Evolutionary conservation across 2,888 invertebrate species (phyloP).

Genomic region (Tetragnatha montana): DNA sequence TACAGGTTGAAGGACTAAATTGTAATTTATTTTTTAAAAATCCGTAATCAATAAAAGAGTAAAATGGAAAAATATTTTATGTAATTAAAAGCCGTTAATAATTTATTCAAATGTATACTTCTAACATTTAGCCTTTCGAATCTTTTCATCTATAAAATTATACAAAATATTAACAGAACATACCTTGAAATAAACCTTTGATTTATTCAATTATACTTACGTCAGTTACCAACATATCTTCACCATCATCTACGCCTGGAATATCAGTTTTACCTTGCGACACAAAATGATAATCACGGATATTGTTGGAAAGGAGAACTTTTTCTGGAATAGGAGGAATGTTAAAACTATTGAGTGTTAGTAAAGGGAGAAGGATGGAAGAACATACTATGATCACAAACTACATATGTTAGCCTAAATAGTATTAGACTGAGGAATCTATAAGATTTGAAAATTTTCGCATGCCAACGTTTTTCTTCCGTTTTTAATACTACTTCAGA

Average conservation of each 20-base stretch:
- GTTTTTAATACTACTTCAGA: too few species aligned
- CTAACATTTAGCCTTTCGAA: too few species aligned
- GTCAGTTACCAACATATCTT: conserved; percentile 91
- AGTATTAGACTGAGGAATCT: neutral
- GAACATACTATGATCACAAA: neutral
- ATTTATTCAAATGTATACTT: too few species aligned
- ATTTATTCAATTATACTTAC: conserved; percentile 82
- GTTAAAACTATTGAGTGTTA: conserved; percentile 51
- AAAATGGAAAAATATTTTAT: too few species aligned
- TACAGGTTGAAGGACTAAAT: too few species aligned
- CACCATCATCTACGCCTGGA: conserved; percentile 95
- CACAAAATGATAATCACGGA: conserved; percentile 94
- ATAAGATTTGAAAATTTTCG: neutral
- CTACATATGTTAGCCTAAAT: neutral
- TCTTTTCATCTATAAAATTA: too few species aligned
- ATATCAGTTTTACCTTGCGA: conserved; percentile 98
- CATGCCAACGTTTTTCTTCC: neutral
- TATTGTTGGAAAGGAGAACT: conserved; percentile 89
- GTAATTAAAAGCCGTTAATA: too few species aligned
- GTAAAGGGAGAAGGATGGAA: neutral
- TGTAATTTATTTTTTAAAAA: too few species aligned
- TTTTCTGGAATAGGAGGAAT: conserved; percentile 80
- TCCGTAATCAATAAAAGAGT: too few species aligned
- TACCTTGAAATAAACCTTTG: neutral
- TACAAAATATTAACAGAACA: too few species aligned